Evolutionary conservation across 2,888 invertebrate genomes (phyloP).

Genomic region (Thalpophila matura): DNA sequence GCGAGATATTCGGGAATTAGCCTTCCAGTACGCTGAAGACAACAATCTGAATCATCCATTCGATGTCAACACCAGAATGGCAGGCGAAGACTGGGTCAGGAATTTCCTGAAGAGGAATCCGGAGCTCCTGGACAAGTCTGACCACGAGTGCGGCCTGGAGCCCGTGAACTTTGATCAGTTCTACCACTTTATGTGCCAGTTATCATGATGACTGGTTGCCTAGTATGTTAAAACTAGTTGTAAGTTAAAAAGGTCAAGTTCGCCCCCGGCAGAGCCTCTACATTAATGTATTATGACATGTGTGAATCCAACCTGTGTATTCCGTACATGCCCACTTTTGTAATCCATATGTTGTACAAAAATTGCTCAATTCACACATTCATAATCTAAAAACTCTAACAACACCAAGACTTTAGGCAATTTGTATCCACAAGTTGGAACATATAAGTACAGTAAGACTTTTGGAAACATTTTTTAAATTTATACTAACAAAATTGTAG

Average conservation of each 20-base stretch:
- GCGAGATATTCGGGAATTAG: conserved; percentile 86
- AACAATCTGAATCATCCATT: conserved; percentile 86
- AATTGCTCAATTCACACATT: conserved; percentile 64
- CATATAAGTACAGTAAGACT: conserved; percentile 32
- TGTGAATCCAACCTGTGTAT: conserved; percentile 68
- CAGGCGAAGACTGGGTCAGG: conserved; percentile 88
- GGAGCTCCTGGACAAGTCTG: conserved; percentile 82
- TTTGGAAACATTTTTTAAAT: conserved; percentile 55
- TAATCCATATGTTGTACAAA: conserved; percentile 58
- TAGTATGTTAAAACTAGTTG: conserved; percentile 65
- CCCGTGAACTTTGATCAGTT: conserved; percentile 89
- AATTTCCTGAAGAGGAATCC: conserved; percentile 88
- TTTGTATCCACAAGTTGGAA: conserved; percentile 58
- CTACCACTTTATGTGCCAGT: conserved; percentile 88
- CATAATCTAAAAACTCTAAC: conserved; percentile 39
- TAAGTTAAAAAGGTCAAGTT: conserved; percentile 74
- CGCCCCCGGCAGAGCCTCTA: conserved; percentile 77
- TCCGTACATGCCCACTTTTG: conserved; percentile 61
- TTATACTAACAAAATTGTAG: conserved; percentile 57
- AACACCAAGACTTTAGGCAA: conserved; percentile 37
- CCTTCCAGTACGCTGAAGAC: conserved; percentile 88
- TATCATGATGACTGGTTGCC: conserved; percentile 81
- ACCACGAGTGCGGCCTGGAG: conserved; percentile 81
- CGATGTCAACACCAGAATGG: conserved; percentile 87
- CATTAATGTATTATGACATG: conserved; percentile 65